These are phyloP conservation scores for Dipodomys stephensi DNA, from an alignment of 2,113 vertebrate genomes.

Conservation along the genomic window DNA sequence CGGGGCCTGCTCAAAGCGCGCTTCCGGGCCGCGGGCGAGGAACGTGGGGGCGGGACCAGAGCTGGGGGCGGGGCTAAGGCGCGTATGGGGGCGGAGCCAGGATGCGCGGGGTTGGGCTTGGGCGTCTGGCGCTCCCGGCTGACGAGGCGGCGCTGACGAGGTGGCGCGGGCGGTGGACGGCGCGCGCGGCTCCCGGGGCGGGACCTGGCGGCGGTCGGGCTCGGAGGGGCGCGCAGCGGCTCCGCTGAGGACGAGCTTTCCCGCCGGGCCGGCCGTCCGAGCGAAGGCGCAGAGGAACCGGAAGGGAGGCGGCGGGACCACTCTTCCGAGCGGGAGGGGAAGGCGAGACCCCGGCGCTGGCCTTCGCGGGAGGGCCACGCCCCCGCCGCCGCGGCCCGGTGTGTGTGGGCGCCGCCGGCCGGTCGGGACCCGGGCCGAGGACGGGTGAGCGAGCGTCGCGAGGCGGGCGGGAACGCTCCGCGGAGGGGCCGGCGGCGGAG, in stretches of 20 bases:
- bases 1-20: not conserved
- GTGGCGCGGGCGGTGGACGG: not conserved
- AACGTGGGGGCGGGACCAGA: not conserved
- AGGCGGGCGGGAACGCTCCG: not conserved
- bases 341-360: conserved; percentile 16
- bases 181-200: conserved; percentile 54
- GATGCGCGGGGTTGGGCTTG: no score
- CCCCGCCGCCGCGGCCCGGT: conserved; percentile 54
- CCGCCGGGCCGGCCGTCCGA: not conserved
- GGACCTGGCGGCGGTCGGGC: conserved; percentile 48
- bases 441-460: conserved; percentile 50
- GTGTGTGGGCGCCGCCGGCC: not conserved
- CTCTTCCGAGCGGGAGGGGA: not conserved
- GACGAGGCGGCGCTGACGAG: no score
- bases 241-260: conserved; percentile 48
- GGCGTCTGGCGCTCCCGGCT: no score
- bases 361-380: conserved; percentile 62
- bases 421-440: not conserved
- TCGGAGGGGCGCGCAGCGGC: conserved; percentile 56
- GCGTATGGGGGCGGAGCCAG: conserved; percentile 42
- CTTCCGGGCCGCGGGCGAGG: conserved; percentile 17
- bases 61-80: conserved; percentile 12
- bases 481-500: not conserved
- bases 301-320: conserved; percentile 59
- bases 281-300: conserved; percentile 27